Evolutionary conservation across 1,140 invertebrate species (phyloP).

Genomic region (Phymastichus coffea): DNA sequence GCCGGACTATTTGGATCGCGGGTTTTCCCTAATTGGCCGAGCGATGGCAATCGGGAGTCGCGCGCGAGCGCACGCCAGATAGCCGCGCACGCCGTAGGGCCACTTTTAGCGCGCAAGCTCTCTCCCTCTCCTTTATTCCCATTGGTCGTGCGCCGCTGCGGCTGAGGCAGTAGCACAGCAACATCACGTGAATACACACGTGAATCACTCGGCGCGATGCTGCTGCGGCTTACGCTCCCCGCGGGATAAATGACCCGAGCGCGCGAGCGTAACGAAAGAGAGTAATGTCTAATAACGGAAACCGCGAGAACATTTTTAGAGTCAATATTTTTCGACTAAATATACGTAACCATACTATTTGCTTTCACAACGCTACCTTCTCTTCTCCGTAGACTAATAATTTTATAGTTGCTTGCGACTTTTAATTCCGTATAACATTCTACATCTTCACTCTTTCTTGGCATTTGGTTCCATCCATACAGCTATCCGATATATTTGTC

Average conservation of each 20-base stretch:
- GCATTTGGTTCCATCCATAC: too few relatives aligned
- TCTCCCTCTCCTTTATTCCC: not conserved
- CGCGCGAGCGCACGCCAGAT: not conserved
- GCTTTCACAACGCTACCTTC: too few relatives aligned
- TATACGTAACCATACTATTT: too few relatives aligned
- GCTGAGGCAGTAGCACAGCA: not conserved
- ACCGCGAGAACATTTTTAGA: not conserved
- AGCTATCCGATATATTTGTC: too few relatives aligned
- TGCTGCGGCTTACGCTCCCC: too few relatives aligned
- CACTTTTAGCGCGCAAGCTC: constrained; percentile 11
- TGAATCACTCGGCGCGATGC: constrained; percentile 24
- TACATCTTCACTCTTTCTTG: too few relatives aligned
- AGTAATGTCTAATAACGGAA: not conserved
- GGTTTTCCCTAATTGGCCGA: constrained; percentile 22
- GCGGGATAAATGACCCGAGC: constrained; percentile 6
- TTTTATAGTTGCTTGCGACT: too few relatives aligned
- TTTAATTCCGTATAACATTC: too few relatives aligned
- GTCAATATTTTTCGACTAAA: too few relatives aligned
- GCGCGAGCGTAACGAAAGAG: not conserved
- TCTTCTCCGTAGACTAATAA: too few relatives aligned
- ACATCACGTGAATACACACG: constrained; percentile 26
- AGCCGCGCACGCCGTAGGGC: not conserved
- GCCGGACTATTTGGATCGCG: not conserved
- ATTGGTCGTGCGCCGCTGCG: not conserved
- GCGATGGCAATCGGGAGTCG: constrained; percentile 16